Base-by-base conservation (phyloP, 2,888 invertebrate species). In the Dastarcus helophoroides region DNA sequence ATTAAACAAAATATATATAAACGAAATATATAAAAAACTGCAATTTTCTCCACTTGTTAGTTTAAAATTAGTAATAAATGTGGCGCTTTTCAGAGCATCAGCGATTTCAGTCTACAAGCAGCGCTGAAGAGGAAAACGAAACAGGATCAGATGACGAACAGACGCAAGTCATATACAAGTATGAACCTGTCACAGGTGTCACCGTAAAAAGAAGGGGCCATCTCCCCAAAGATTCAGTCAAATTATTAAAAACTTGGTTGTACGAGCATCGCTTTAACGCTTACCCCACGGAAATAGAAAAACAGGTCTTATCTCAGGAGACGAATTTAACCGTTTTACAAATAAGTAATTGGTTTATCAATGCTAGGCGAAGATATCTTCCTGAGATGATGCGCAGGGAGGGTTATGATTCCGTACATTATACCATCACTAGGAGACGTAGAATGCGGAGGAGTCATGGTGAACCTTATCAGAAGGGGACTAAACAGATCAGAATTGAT, bases 271-370 rank as follows among this genome's bases (percentile, higher is more conserved):
- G 60, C 28, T 62, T 60, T 33, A 60, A 62, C 42, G 62, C 62
- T 1, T 62, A 62, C 42, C 62, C 62, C 0, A 60, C 59, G 3
- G 62, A 62, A 48, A 51, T 58, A n/a, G 62, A 62, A 34, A 62
- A 62, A 33, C 54, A 59, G 32, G 51, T 56, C 6, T 41, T 62
- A 5, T 60, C 62, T 3, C 58, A 59, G 43, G 60, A 59, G 32
- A 60, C 62, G 2, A 54, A 56, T 35, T 41, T 62, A 16, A 62
- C 62, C 3, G 60, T 60, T 21, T 42, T 62, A 7, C 62, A 62
- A 43, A 60, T 62, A 17, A 60, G 60, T 40, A 62, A 62, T 41
- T 62, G 62, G 62, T 62, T 62, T 42, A 62, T 62, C 23, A 62
- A 62, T 41, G 58, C 58, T 1, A 39, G 58, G 10, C 42, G 62